Base-by-base conservation (phyloP, 2,113 vertebrate genomes). In the Centropristis striata region DNA sequence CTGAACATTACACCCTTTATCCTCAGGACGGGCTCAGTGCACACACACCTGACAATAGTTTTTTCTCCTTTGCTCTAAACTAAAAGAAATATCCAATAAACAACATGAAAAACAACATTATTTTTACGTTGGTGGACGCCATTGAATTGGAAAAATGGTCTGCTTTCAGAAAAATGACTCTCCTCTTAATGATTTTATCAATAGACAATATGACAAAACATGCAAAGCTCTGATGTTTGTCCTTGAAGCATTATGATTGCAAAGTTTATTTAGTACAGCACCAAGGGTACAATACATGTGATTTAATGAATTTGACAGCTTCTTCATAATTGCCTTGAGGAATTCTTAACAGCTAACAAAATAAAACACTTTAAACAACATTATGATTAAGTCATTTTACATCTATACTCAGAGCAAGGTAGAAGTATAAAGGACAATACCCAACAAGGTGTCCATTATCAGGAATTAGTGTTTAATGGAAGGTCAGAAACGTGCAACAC, bases 1-100 rank as follows among this genome's bases (percentile, higher is more conserved):
- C 87, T 83, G 79, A 86, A 91, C 88, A 92, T 90, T 87, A 82
- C 87, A 86, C 87, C 73, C 76, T 90, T 88, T 78, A 90, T 91
- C 88, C 80, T 79, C 25, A 84, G 81, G 84, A 81, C 65, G 63
- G 72, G 78, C 78, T 72, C 54, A 53, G 10, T 51, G 21, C 67
- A 70, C 84, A 78, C 74, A 86, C 42, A 82, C 71, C 71, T 86
- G 71, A 89, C 60, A 80, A 75, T 57, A 68, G 16, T 1, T 54
- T 75, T 37, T 53, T 55, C 32, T 39, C 37, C 9, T 60, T 75
- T 65, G 47, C 14, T 67, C 55, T 54, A 55, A 66, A 47, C 57
- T 32, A 32, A 32, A 18, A 81, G n/a, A 86, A 86, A n/a, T 21
- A 46, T 47, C 59, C 27, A 73, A 59, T 18, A 49, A 54, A 47